Evolutionary conservation across 2,888 invertebrate species (phyloP).

Genomic region (Eupithecia centaureata): DNA sequence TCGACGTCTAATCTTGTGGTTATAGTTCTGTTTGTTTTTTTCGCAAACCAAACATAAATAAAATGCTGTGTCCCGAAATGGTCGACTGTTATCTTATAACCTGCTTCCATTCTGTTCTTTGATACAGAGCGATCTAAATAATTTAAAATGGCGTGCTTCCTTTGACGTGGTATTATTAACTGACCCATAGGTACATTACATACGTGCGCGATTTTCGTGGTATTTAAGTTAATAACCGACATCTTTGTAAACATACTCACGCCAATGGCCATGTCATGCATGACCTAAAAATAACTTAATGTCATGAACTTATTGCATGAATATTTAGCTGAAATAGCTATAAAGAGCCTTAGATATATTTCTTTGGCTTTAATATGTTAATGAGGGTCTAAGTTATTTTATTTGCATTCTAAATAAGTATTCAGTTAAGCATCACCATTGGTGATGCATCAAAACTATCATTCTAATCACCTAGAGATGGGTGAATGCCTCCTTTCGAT

Average conservation of each 20-base stretch:
- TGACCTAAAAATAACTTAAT: not conserved
- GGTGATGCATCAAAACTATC: not conserved
- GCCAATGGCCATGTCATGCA: not conserved
- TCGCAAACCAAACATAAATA: slow-evolving; percentile 19
- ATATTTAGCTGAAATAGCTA: not conserved
- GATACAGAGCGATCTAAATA: not conserved
- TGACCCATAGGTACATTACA: no score
- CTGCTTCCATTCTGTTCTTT: not conserved
- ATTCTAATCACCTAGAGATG: not conserved
- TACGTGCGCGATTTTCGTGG: not conserved
- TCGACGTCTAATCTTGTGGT: slow-evolving; percentile 11
- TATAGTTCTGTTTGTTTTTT: slow-evolving; percentile 27
- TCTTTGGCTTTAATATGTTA: no score
- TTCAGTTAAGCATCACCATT: no score
- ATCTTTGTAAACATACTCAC: not conserved
- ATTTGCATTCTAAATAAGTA: no score
- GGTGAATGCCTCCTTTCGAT: not conserved
- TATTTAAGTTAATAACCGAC: not conserved
- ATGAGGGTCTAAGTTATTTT: no score
- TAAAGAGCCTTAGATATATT: no score
- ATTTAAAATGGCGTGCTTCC: not conserved
- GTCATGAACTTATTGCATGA: not conserved
- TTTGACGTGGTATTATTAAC: not conserved
- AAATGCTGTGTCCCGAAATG: slow-evolving; percentile 11
- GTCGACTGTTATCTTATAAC: not conserved